Evolutionary conservation across 2,113 vertebrate species (phyloP).

Genomic region (Proteles cristata): DNA sequence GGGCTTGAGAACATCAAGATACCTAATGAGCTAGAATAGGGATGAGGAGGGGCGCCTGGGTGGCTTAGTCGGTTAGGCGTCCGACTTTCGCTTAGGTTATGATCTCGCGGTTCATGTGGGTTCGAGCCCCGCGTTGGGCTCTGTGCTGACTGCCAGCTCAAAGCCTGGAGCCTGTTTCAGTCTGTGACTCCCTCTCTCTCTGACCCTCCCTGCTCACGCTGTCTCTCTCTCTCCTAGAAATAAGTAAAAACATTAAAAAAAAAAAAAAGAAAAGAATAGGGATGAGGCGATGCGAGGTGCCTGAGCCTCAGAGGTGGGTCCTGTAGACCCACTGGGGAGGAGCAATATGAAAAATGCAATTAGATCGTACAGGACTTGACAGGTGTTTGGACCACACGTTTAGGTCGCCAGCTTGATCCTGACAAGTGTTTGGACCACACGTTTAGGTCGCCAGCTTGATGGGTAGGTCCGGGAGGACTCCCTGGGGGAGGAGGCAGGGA

Average conservation of each 20-base stretch:
- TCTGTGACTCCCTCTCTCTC: no score
- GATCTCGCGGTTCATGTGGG: no score
- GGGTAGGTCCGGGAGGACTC: not conserved
- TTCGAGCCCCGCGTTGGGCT: no score
- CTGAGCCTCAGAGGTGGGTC: not conserved
- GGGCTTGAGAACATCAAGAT: not conserved
- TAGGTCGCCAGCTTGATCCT: not conserved
- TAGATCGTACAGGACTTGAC: not conserved
- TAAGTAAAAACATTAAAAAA: no score
- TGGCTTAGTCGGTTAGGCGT: no score
- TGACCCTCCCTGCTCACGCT: no score
- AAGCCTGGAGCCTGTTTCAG: no score
- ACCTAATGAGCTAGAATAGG: not conserved
- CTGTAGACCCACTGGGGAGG: not conserved
- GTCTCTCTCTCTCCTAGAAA: no score
- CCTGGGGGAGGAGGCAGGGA: not conserved
- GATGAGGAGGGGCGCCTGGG: no score
- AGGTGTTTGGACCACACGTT: not conserved
- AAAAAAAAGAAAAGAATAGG: no score
- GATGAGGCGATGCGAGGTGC: not conserved
- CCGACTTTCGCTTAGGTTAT: no score
- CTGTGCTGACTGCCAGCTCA: no score
- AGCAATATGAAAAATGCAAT: not conserved
- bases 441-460: not conserved
- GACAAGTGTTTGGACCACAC: not conserved